These are phyloP conservation scores for Zaprionus bogoriensis DNA, from an alignment of 2,888 invertebrate genomes.

Conservation along the genomic window DNA sequence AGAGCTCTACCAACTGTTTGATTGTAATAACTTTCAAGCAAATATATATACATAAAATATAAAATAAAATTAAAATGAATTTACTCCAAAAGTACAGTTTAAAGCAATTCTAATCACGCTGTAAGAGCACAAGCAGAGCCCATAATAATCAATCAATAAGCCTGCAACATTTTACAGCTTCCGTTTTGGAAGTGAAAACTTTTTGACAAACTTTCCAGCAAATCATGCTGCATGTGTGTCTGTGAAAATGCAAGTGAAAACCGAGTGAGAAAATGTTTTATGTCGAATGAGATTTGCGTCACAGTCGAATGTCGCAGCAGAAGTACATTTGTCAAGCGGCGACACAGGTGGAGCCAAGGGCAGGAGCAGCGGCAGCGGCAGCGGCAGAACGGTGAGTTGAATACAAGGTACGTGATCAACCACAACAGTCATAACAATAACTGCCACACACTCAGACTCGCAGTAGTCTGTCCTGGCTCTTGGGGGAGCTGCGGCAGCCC, in stretches of 20 bases:
- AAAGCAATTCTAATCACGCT: too few species aligned
- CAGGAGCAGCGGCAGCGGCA: neutral
- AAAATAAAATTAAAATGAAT: too few species aligned
- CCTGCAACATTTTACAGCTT: too few species aligned
- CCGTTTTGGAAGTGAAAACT: neutral
- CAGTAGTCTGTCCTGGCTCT: conserved; percentile 7
- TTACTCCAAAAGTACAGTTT: too few species aligned
- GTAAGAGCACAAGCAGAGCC: too few species aligned
- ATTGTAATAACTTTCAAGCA: too few species aligned
- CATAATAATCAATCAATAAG: too few species aligned
- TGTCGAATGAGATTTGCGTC: conserved; percentile 8
- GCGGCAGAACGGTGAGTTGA: too few species aligned
- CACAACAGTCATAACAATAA: conserved; percentile 31
- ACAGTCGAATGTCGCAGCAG: conserved; percentile 7
- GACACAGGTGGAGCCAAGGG: neutral
- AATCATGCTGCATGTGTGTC: neutral
- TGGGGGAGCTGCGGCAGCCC: conserved; percentile 7
- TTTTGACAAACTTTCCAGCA: neutral
- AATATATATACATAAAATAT: too few species aligned
- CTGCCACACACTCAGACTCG: conserved; percentile 9
- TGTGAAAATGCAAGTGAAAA: conserved; percentile 10
- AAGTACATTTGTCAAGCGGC: neutral
- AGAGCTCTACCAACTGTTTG: too few species aligned
- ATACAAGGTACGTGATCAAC: conserved; percentile 23
- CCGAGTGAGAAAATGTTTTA: neutral